Conservation (phyloP, 1,140 invertebrate genomes). For the Hyphantria cunea region DNA sequence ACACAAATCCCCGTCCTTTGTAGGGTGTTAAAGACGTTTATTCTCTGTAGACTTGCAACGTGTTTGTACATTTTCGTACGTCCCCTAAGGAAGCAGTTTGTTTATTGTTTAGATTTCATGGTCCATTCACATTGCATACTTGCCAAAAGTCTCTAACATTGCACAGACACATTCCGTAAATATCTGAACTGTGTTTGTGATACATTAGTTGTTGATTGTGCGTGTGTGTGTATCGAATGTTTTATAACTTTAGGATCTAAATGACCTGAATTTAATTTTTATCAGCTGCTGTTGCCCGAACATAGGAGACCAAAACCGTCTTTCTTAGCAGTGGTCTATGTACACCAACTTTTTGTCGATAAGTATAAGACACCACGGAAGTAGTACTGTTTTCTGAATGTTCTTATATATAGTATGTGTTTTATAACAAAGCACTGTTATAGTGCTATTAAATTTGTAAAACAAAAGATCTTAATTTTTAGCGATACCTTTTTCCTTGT, state of each 20-base stretch:
- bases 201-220: constrained; percentile 32
- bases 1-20: constrained; percentile 17
- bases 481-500: too few species aligned
- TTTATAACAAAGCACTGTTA: too few species aligned
- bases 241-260: too few species aligned
- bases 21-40: constrained; percentile 22
- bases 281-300: neutral
- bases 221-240: constrained; percentile 4
- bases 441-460: too few species aligned
- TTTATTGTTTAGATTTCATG: constrained; percentile 60
- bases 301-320: too few species aligned
- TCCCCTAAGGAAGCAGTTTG: constrained; percentile 58
- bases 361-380: too few species aligned
- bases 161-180: constrained; percentile 58
- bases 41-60: constrained; percentile 31
- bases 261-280: neutral
- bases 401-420: too few species aligned
- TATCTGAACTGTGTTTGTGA: constrained; percentile 40
- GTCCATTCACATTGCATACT: constrained; percentile 33
- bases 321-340: too few species aligned
- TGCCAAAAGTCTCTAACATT: constrained; percentile 71
- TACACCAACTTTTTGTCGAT: too few species aligned
- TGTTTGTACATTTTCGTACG: constrained; percentile 39
- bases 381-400: too few species aligned
- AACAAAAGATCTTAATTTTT: too few species aligned